These are phyloP conservation scores for Orbicella faveolata DNA, from an alignment of 64 coral and sea anemone species.

Conservation along the genomic window DNA sequence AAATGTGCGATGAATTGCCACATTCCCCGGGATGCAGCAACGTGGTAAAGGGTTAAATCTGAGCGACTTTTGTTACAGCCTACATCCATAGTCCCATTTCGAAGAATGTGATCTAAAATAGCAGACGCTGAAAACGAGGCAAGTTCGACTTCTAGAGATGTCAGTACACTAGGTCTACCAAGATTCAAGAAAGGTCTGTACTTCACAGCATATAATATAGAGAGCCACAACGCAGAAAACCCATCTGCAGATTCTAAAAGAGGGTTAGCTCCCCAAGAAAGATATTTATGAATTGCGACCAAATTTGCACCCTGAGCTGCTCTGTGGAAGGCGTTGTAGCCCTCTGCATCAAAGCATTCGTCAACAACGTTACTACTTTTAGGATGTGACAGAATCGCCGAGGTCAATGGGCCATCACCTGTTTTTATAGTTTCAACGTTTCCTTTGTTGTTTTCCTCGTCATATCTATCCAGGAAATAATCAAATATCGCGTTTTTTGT, in stretches of 20 bases:
- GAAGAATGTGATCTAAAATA: conserved; percentile 29
- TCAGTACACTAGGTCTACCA: conserved; percentile 23
- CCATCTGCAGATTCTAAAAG: background rate
- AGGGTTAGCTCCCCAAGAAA: conserved; percentile 55
- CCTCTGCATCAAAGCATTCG: conserved; percentile 71
- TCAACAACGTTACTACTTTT: conserved; percentile 41
- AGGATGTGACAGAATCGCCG: conserved; percentile 63
- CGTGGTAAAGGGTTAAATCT: conserved; percentile 60
- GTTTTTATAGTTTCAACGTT: background rate
- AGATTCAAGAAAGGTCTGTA: conserved; percentile 46
- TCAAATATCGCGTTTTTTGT: conserved; percentile 73
- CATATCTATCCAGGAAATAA: conserved; percentile 57
- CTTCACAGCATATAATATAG: conserved; percentile 72
- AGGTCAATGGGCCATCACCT: conserved; percentile 52
- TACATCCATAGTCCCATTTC: conserved; percentile 36
- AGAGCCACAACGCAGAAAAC: conserved; percentile 14
- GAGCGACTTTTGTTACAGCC: conserved; percentile 35
- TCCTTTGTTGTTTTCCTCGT: conserved; percentile 30
- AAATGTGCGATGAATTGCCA: conserved; percentile 64
- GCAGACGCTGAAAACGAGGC: conserved; percentile 63
- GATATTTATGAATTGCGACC: conserved; percentile 62
- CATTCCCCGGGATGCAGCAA: conserved; percentile 78
- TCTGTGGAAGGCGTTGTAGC: conserved; percentile 65
- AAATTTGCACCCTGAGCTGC: conserved; percentile 87
- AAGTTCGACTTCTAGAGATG: conserved; percentile 66